phyloP scores from a whole-genome alignment of 2,797 vertebrate genomes.

The Myotis pilosus region DNA sequence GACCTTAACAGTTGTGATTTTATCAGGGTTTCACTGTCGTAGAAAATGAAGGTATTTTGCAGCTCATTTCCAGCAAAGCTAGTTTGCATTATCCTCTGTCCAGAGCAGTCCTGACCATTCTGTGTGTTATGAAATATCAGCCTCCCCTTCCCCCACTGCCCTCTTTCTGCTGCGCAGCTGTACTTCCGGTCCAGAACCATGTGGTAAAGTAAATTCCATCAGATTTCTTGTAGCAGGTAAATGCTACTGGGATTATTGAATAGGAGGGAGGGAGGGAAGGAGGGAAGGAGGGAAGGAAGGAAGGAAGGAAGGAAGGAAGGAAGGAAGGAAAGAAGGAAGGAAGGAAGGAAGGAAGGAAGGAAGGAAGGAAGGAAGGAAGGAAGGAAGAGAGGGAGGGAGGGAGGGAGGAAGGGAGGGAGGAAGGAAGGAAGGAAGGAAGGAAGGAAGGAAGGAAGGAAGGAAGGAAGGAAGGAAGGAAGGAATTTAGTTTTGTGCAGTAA shows the following conservation, averaged over 20 bases:
- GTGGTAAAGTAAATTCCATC: slow-evolving; percentile 41
- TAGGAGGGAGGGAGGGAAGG: background rate
- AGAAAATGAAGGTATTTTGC: slow-evolving; percentile 87
- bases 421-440: background rate
- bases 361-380: background rate
- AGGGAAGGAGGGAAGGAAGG: too few relatives aligned
- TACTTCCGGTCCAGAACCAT: slow-evolving; percentile 35
- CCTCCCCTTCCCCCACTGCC: background rate
- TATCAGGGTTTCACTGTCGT: slow-evolving; percentile 84
- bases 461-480: background rate
- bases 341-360: too few relatives aligned
- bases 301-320: background rate
- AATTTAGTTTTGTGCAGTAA: background rate
- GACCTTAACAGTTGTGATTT: slow-evolving; percentile 88
- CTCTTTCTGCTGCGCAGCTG: slow-evolving; percentile 4
- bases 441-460: too few relatives aligned
- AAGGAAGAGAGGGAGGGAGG: background rate
- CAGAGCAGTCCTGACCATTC: slow-evolving; percentile 67
- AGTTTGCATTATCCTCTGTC: slow-evolving; percentile 82
- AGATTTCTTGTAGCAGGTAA: slow-evolving; percentile 50
- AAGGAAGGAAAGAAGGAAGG: background rate
- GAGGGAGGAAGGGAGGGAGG: background rate
- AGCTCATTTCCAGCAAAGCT: slow-evolving; percentile 84
- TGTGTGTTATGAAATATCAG: slow-evolving; percentile 63
- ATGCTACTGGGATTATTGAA: background rate